phyloP scores from a whole-genome alignment of 53 echinoderm and acorn worm species.

The Astropecten irregularis region DNA sequence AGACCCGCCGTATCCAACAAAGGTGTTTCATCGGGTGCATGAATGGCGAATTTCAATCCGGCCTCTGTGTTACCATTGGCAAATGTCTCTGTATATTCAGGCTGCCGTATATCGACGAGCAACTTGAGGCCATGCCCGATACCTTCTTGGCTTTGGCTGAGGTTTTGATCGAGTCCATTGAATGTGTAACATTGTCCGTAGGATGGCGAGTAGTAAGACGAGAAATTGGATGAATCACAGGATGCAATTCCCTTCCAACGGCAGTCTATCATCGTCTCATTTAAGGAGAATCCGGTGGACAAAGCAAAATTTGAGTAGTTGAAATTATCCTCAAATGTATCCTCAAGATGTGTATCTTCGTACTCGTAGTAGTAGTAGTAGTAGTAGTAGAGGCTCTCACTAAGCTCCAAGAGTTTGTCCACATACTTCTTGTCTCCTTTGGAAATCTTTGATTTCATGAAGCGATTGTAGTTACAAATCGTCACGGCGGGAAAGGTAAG shows the following conservation, averaged over 20 bases:
- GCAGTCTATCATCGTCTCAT: neutral
- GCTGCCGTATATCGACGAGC: slow-evolving; percentile 26
- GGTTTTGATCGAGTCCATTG: neutral
- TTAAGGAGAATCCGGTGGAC: slow-evolving; percentile 10
- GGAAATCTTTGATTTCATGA: too few species aligned
- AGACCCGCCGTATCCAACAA: too few species aligned
- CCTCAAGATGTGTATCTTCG: neutral
- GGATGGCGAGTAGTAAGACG: neutral
- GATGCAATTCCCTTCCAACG: slow-evolving; percentile 10
- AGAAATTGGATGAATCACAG: slow-evolving; percentile 13
- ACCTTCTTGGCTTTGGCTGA: slow-evolving; percentile 14
- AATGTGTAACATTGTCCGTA: slow-evolving; percentile 53
- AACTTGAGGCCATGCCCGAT: slow-evolving; percentile 28
- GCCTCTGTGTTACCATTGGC: too few species aligned
- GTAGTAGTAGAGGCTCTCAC: too few species aligned
- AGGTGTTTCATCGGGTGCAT: slow-evolving; percentile 17
- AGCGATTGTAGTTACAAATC: too few species aligned
- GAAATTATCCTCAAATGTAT: slow-evolving; percentile 7
- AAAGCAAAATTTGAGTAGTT: slow-evolving; percentile 7
- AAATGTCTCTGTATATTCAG: too few species aligned
- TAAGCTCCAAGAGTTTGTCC: neutral
- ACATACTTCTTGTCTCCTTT: slow-evolving; percentile 22
- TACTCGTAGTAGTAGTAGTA: slow-evolving; percentile 4
- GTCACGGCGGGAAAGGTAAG: too few species aligned
- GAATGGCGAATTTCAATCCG: too few species aligned